Evolutionary conservation across 2,888 invertebrate species (phyloP), one percentile per base, ranked within the genome.

Genomic region (Mythimna loreyi): DNA sequence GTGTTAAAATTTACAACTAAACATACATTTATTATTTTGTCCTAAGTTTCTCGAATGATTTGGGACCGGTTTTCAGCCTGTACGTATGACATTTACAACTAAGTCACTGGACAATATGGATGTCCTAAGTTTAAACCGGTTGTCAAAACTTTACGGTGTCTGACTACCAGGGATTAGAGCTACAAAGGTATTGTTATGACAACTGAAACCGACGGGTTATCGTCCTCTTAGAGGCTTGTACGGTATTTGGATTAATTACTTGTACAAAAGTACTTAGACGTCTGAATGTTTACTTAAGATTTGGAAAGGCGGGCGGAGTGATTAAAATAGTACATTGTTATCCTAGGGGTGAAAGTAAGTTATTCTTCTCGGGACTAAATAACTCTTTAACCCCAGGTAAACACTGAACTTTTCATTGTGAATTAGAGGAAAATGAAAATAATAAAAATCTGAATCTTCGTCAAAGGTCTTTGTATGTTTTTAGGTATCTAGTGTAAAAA

Each of bases 141-240:
- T 59, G 50, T 67, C 69, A 53, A 45, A 68, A 69, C 53, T 68
- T 60, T 53, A 21, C 68, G 36, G 61, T 36, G 23, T 16, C 45
- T 61, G 28, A 45, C 36, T 55, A 43, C 40, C 59, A 21, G 30
- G 49, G 58, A 50, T 67, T 43, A 67, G 3, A 33, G 7, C 16
- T 33, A 43, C 13, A 33, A 19, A 67, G 40, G 59, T 67, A 43
- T 59, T 67, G 40, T 67, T 67, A 25, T 19, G 67, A 52, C 43
- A 59, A 43, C 43, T 59, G 67, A 25, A 67, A 68, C 67, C 13
- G 33, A 43, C 2, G 40, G 7, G 13, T 19, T 57, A 40, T 28
- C 40, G 3, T 40, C 7, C 43, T 45, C 8, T n/a, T 1, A n/a
- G 19, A 45, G 7, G 8, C 7, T 45, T n/a, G 43, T n/a, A 19